Evolutionary conservation across 2,113 vertebrate genomes (phyloP).

Genomic region (Thamnophis sirtalis): DNA sequence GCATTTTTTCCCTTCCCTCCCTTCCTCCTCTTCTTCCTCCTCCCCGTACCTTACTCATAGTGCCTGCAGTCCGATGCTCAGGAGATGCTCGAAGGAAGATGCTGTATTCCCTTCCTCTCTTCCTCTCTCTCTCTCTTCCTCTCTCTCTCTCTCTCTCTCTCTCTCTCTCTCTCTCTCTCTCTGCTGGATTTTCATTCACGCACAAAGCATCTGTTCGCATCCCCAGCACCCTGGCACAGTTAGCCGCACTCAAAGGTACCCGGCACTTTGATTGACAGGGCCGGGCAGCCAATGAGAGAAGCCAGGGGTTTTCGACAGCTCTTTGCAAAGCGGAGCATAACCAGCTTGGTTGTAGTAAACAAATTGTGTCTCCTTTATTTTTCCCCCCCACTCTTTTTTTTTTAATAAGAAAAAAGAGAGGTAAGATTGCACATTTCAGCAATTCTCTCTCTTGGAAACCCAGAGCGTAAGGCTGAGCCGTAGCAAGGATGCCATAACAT

Average conservation of each 20-base stretch:
- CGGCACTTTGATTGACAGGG: conserved; percentile 10
- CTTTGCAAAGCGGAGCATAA: background rate
- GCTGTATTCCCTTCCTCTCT: background rate
- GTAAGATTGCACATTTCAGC: background rate
- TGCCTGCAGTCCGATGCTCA: background rate
- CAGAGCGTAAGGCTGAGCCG: background rate
- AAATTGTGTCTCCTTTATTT: background rate
- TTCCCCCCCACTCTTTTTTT: too few relatives aligned
- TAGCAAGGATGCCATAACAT: too few relatives aligned
- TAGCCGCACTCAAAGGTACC: conserved; percentile 2
- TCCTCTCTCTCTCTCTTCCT: too few relatives aligned
- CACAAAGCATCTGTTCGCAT: background rate
- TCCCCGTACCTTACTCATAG: conserved; percentile 20
- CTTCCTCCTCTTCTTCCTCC: background rate
- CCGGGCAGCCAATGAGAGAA: conserved; percentile 4
- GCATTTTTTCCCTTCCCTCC: background rate
- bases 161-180: background rate
- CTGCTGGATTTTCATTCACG: background rate
- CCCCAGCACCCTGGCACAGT: background rate
- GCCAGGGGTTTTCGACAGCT: background rate
- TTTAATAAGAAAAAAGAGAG: background rate
- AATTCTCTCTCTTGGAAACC: background rate
- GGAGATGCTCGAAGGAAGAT: background rate
- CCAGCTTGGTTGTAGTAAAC: background rate
- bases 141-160: too few relatives aligned